Base-by-base conservation (phyloP, 1,140 invertebrate species). In the Ostrea edulis region DNA sequence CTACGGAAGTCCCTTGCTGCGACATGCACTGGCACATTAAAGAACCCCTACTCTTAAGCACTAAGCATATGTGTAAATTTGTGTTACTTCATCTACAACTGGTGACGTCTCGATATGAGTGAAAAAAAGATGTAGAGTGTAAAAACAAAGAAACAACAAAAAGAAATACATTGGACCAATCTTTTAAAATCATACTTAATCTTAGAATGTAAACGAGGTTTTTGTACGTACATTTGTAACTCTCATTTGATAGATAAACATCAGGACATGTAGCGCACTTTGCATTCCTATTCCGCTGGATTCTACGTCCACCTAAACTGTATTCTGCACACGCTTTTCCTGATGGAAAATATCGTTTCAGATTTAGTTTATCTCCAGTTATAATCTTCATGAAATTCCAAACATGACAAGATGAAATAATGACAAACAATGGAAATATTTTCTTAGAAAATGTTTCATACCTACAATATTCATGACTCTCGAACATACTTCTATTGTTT, bases 401-500 rank as follows among this genome's bases (percentile, higher is more conserved):
- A 62, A 62, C 7, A 2, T 14, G n/a, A 62, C 12, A 7, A n/a
- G 0, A n/a, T 62, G 7, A 62, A 20, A 20, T 0, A 62, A 17
- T 20, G 14, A 20, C n/a, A n/a, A 62, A n/a, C n/a, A 20, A 5
- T 12, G 58, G 12, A 20, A 7, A 3, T 17, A 0, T 0, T 62
- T 62, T 20, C n/a, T 2, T 25, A 14, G 14, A 14, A 14, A 1
- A 2, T 9, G 11, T 35, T 14, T 29, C 29, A 14, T 35, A 77
- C 68, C 68, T 9, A 44, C 11, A 9, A 77, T 77, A 77, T 14
- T 0, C 7, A 9, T 35, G 0, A 0, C 4, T 4, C 9, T 2
- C 29, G 68, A 22, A 35, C 68, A 77, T 4, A 77, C 68, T 77
- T 77, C 68, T 29, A 77, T 14, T 35, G 68, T 77, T 29, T 77